A percentile compares a stretch with the other conserved stretches of the same genome.
These are phyloP conservation scores for Carapus acus DNA, from an alignment of 2,797 vertebrate species.

Conservation along the genomic window DNA sequence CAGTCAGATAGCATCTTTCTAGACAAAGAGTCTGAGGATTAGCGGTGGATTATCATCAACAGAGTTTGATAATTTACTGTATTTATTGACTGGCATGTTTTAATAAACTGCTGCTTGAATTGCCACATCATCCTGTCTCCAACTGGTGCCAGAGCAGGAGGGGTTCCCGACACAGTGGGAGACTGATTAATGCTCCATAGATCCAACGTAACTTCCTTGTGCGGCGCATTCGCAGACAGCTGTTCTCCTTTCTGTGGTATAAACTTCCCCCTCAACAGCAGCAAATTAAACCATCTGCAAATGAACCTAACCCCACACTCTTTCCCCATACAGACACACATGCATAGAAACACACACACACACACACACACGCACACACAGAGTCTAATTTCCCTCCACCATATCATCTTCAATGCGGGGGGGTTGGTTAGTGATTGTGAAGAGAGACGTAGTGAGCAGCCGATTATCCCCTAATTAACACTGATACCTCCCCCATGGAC, in stretches of 20 bases:
- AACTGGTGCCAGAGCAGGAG: conserved; percentile 20
- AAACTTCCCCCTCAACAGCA: conserved; percentile 46
- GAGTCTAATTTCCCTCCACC: conserved; percentile 35
- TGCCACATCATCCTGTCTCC: conserved; percentile 5
- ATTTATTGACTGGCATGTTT: too few relatives aligned
- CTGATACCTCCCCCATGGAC: conserved; percentile 92
- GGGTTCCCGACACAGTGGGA: conserved; percentile 29
- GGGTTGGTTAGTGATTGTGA: conserved; percentile 52
- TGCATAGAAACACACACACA: conserved; percentile 51
- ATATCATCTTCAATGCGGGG: conserved; percentile 64
- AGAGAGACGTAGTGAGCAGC: conserved; percentile 69
- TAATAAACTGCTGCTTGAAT: too few relatives aligned
- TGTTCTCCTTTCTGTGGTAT: conserved; percentile 41
- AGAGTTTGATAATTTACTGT: too few relatives aligned
- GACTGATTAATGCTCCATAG: conserved; percentile 43
- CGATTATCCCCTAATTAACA: conserved; percentile 95
- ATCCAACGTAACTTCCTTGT: conserved; percentile 42
- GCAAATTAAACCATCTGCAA: conserved; percentile 61
- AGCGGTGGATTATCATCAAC: too few relatives aligned
- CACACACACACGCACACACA: conserved; percentile 3
- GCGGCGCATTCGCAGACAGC: conserved; percentile 38
- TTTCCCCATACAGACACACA: conserved; percentile 45
- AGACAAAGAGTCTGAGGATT: too few relatives aligned
- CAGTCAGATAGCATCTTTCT: too few relatives aligned
- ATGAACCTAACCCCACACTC: conserved; percentile 64